Percentiles rank a stretch among this genome's conserved stretches.
Conservation (phyloP, 2,797 vertebrate species). For the Fundulus diaphanus region DNA sequence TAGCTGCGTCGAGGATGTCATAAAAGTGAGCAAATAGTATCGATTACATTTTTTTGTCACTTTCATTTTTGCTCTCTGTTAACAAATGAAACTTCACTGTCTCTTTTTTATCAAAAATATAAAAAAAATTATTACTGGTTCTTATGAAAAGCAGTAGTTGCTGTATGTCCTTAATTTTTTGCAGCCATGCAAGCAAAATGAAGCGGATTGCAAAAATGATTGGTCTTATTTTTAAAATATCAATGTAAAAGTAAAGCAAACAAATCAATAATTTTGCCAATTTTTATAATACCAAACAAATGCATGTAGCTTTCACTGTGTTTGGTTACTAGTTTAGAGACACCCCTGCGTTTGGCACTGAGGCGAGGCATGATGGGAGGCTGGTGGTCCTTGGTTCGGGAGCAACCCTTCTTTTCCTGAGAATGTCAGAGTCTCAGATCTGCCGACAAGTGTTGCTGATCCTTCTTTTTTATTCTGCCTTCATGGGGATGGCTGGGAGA, state of each 20-base stretch:
- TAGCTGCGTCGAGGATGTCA: background rate
- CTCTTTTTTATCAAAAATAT: background rate
- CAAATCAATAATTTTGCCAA: background rate
- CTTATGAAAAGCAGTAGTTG: background rate
- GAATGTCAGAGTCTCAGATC: constrained; percentile 76
- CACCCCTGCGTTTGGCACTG: constrained; percentile 54
- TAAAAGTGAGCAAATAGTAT: background rate
- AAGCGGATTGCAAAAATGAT: background rate
- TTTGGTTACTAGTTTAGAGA: constrained; percentile 39
- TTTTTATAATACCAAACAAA: background rate
- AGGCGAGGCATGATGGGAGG: constrained; percentile 54
- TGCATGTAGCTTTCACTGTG: constrained; percentile 6
- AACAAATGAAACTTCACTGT: background rate
- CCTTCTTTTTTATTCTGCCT: constrained; percentile 72
- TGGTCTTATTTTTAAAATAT: background rate
- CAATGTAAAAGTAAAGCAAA: background rate
- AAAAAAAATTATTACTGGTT: background rate
- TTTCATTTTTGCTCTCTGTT: background rate
- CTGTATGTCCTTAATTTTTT: background rate
- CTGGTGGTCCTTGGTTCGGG: constrained; percentile 60
- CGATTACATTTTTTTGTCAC: background rate
- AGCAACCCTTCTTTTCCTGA: constrained; percentile 56
- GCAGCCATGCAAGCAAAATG: background rate
- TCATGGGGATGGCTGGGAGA: constrained; percentile 70
- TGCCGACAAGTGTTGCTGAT: constrained; percentile 80